Evolutionary conservation across 2,797 vertebrate species (phyloP).

Genomic region (Hydrophis major): DNA sequence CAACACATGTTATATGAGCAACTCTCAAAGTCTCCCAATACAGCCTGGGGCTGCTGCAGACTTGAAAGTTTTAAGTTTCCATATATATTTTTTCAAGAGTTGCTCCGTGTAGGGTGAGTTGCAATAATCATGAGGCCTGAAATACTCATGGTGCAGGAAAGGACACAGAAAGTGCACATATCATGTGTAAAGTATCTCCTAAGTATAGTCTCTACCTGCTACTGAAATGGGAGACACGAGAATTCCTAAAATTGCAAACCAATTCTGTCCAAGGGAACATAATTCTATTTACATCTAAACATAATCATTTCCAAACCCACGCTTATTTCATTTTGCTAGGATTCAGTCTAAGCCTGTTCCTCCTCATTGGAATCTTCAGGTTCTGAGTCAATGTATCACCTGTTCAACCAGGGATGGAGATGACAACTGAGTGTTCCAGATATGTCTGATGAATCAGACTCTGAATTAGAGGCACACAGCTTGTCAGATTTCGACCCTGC

Average conservation of each 20-base stretch:
- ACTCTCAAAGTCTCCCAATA: not conserved
- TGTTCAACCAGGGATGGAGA: not conserved
- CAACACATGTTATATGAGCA: not conserved
- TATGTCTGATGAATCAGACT: not conserved
- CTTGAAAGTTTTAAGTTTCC: not conserved
- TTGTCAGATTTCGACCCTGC: not conserved
- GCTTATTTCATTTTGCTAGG: not conserved
- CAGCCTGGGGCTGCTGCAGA: not conserved
- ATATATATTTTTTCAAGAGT: not conserved
- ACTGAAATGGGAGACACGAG: not conserved
- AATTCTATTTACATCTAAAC: not conserved
- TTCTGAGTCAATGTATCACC: not conserved
- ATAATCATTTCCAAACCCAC: not conserved
- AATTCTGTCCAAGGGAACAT: not conserved
- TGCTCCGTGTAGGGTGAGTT: not conserved
- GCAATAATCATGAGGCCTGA: not conserved
- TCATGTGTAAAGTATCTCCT: not conserved
- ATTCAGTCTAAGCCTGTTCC: not conserved
- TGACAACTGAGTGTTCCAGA: not conserved
- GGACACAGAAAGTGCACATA: not conserved
- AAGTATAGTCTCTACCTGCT: not conserved
- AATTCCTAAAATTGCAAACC: not conserved
- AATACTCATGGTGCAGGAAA: not conserved
- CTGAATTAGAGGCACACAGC: not conserved
- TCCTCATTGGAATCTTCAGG: not conserved